These are phyloP conservation scores for Elachura formosa DNA, from an alignment of 2,113 vertebrate species.

Conservation along the genomic window DNA sequence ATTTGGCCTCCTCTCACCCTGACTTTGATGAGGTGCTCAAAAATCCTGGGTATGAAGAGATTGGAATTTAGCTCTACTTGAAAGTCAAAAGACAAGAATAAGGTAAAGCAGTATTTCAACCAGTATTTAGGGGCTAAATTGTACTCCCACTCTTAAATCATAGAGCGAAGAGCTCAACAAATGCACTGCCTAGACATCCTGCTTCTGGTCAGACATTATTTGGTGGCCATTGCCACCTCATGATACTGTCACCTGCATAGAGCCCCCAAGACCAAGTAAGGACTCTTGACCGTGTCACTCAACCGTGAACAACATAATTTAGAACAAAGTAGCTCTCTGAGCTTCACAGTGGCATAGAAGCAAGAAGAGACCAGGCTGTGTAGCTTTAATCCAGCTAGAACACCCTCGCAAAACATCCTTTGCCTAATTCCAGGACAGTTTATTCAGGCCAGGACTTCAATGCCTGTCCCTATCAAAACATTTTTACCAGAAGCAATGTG, in stretches of 20 bases:
- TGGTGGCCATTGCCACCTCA: slow-evolving; percentile 17
- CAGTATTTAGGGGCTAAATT: not conserved
- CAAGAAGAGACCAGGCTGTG: not conserved
- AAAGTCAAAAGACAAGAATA: not conserved
- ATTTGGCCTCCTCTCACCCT: not conserved
- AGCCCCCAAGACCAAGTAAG: not conserved
- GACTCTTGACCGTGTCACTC: not conserved
- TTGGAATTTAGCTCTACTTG: not conserved
- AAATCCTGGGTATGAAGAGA: not conserved
- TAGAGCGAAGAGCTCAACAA: not conserved
- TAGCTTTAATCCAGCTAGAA: not conserved
- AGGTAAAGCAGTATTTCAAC: not conserved
- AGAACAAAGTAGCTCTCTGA: not conserved
- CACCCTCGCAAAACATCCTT: not conserved
- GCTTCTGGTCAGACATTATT: not conserved
- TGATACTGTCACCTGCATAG: not conserved
- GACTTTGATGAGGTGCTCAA: not conserved
- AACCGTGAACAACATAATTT: not conserved
- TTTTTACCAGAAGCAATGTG: not conserved
- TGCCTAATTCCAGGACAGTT: not conserved
- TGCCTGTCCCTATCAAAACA: not conserved
- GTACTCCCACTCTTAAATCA: not conserved
- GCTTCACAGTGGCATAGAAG: not conserved
- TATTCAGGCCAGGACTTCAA: not conserved
- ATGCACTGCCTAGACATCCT: not conserved